These are phyloP conservation scores for Hyles euphorbiae DNA, from an alignment of 1,140 invertebrate species.

Conservation along the genomic window DNA sequence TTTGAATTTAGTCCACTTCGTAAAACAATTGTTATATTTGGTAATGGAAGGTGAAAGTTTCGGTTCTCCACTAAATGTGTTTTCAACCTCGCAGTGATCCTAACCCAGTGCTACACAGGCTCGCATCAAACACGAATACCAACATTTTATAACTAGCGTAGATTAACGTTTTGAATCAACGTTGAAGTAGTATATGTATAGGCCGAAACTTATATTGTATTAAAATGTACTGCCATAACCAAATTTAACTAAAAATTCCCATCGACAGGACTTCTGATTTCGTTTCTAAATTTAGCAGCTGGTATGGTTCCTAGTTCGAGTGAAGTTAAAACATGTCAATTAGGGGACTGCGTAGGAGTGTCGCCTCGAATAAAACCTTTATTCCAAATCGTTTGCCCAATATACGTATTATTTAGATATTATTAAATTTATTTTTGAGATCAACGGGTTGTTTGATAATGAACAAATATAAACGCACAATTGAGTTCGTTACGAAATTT, in stretches of 20 bases:
- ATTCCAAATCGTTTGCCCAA: constrained; percentile 29
- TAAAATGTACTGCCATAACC: constrained; percentile 31
- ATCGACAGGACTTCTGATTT: constrained; percentile 61
- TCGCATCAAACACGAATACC: too few species aligned
- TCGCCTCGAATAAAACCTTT: constrained; percentile 54
- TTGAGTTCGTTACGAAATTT: constrained; percentile 57
- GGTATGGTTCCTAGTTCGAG: constrained; percentile 76
- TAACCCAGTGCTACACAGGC: constrained; percentile 1
- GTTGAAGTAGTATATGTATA: constrained; percentile 1
- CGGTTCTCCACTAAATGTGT: constrained; percentile 17
- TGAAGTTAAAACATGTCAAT: constrained; percentile 76
- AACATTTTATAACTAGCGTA: too few species aligned
- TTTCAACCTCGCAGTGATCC: not conserved
- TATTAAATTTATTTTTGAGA: constrained; percentile 22
- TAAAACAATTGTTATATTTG: constrained; percentile 28
- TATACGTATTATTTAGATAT: constrained; percentile 26
- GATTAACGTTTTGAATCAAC: not conserved
- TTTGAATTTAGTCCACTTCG: constrained; percentile 51
- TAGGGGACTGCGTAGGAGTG: constrained; percentile 71
- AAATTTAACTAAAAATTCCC: constrained; percentile 35
- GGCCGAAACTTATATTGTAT: not conserved
- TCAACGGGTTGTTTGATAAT: constrained; percentile 29
- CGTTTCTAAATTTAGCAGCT: constrained; percentile 73
- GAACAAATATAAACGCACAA: constrained; percentile 64
- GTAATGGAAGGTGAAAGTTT: constrained; percentile 27